These are phyloP conservation scores for Thunnus thynnus DNA, from an alignment of 2,113 vertebrate species.

Conservation along the genomic window DNA sequence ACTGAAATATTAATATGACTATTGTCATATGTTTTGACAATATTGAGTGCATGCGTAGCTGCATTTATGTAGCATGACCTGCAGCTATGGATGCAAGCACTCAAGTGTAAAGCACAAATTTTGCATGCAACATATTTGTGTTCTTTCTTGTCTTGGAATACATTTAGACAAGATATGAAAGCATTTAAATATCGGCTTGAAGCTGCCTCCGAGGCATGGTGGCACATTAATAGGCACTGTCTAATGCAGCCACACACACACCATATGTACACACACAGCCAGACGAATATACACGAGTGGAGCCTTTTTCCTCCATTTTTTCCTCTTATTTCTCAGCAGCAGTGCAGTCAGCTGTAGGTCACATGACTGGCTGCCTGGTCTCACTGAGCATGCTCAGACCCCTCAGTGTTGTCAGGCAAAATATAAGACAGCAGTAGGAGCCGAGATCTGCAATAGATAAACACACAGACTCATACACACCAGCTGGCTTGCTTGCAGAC, in stretches of 20 bases:
- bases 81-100: neutral
- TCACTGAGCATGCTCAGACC: slow-evolving; percentile 87
- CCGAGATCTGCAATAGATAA: slow-evolving; percentile 87
- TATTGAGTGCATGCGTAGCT: neutral
- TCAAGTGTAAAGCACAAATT: neutral
- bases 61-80: neutral
- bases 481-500: slow-evolving; percentile 63
- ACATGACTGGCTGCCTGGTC: slow-evolving; percentile 80
- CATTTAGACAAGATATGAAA: neutral
- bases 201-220: neutral
- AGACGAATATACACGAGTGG: slow-evolving; percentile 38
- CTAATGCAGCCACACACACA: slow-evolving; percentile 19
- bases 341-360: slow-evolving; percentile 86
- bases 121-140: neutral
- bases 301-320: slow-evolving; percentile 56
- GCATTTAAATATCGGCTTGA: slow-evolving; percentile 1
- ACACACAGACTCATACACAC: slow-evolving; percentile 72
- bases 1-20: neutral
- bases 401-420: slow-evolving; percentile 89
- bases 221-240: slow-evolving; percentile 21
- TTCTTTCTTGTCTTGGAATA: neutral
- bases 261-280: slow-evolving; percentile 8
- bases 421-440: slow-evolving; percentile 81
- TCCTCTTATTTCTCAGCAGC: slow-evolving; percentile 67
- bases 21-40: neutral